Base-by-base conservation (phyloP, 1,140 invertebrate genomes). In the Drosophila mayri region DNA sequence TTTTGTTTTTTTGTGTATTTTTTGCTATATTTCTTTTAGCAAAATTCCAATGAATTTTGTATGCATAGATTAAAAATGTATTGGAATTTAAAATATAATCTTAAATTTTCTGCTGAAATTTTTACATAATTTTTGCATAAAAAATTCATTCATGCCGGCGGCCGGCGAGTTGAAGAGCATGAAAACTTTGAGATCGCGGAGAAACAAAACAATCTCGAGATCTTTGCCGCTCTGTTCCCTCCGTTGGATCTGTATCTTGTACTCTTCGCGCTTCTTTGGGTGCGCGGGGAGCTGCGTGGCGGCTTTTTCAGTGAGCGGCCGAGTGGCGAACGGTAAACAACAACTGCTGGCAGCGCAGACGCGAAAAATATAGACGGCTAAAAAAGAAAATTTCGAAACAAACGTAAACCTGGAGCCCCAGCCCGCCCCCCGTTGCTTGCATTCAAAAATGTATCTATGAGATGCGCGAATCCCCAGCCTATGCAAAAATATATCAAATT, bases 281-380 rank as follows among this genome's bases (percentile, higher is more conserved):
- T 72, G 61, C 37, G 58, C 28, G 54, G 78, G 43, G 54, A 75
- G 67, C 61, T 72, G 38, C 80, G 47, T 63, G 44, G 65, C 59
- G 61, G 70, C 75, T 58, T 86, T 76, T 77, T 88, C 40, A 90
- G 85, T 90, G 81, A 90, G 71, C 65, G 61, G 62, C 75, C 85
- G 78, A 90, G 86, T 75, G 85, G 86, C 85, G 78, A 85, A 90
- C 85, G 71, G 85, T 90, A 90, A 90, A 85, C 85, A 86, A 74
- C 82, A 81, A 61, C 76, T 55, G 73, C 73, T 78, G 68, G 62
- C 44, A 65, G 44, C 59, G 58, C 63, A 78, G 38, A 58, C 68
- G 43, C 54, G 66, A 46, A 63, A 68, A 71, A 52, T 16, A 57
- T 18, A 62, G 44, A 30, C 62, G 54, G 35, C 28, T 20, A 32